Evolutionary conservation across 2,888 invertebrate species (phyloP).

Genomic region (Agriopis marginaria): DNA sequence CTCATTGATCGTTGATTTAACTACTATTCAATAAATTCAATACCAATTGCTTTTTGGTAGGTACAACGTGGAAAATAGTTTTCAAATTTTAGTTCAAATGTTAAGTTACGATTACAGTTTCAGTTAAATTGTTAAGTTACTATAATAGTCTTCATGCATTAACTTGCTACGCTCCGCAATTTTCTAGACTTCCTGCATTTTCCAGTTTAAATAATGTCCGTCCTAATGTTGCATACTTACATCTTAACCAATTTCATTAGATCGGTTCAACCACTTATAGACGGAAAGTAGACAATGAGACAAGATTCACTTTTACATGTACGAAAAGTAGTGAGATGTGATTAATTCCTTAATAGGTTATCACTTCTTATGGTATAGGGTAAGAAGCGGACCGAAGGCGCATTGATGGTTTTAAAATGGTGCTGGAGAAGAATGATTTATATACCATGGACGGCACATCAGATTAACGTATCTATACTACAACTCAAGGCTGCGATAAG

Average conservation of each 20-base stretch:
- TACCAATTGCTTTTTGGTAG: conserved; percentile 7
- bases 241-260: neutral
- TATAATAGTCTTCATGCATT: neutral
- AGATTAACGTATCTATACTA: too few relatives aligned
- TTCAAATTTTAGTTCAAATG: neutral
- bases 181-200: neutral
- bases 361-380: too few relatives aligned
- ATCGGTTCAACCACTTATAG: neutral
- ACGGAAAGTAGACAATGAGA: neutral
- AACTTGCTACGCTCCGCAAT: neutral
- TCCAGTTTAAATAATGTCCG: neutral
- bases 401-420: too few relatives aligned
- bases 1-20: too few relatives aligned
- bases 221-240: neutral
- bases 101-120: neutral
- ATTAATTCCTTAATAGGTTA: too few relatives aligned
- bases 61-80: neutral
- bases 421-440: too few relatives aligned
- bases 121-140: neutral
- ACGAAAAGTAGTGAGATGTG: too few relatives aligned
- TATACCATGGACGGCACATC: too few relatives aligned
- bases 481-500: too few relatives aligned
- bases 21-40: too few relatives aligned
- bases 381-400: too few relatives aligned
- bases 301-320: too few relatives aligned